These are phyloP conservation scores for Dallia pectoralis DNA, from an alignment of 2,797 vertebrate species.

Conservation along the genomic window DNA sequence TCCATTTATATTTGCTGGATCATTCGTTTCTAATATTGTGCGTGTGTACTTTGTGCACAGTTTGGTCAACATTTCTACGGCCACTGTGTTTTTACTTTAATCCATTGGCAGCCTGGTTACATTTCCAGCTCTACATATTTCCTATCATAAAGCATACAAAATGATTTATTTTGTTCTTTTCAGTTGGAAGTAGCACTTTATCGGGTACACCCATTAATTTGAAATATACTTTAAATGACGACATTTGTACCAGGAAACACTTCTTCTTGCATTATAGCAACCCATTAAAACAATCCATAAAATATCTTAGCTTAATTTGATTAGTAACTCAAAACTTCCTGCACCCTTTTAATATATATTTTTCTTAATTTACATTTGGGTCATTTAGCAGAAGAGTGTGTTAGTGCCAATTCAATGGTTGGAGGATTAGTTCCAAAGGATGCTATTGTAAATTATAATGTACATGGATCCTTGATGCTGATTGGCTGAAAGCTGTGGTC, in stretches of 20 bases:
- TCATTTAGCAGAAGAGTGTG: no score
- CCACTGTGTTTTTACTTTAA: constrained; percentile 43
- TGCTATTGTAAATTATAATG: constrained; percentile 45
- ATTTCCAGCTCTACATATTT: constrained; percentile 37
- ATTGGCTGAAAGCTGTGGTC: no score
- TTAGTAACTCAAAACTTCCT: not conserved
- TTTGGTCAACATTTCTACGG: constrained; percentile 52
- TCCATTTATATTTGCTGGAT: constrained; percentile 24
- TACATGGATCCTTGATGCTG: constrained; percentile 25
- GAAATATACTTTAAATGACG: constrained; percentile 21
- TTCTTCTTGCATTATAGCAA: constrained; percentile 9
- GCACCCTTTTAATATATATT: not conserved
- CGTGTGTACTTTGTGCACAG: constrained; percentile 52
- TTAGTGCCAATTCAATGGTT: no score
- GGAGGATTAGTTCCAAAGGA: constrained; percentile 44
- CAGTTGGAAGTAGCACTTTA: constrained; percentile 43
- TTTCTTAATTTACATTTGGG: no score
- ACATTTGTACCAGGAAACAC: not conserved
- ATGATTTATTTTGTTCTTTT: constrained; percentile 27
- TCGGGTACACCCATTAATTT: constrained; percentile 35
- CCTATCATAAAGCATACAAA: constrained; percentile 52
- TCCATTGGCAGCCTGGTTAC: constrained; percentile 51
- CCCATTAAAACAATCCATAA: constrained; percentile 12
- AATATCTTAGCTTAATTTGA: not conserved
- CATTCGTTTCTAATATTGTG: constrained; percentile 19